These are phyloP conservation scores for Homarus americanus DNA, from an alignment of 1,140 invertebrate genomes.

Conservation along the genomic window DNA sequence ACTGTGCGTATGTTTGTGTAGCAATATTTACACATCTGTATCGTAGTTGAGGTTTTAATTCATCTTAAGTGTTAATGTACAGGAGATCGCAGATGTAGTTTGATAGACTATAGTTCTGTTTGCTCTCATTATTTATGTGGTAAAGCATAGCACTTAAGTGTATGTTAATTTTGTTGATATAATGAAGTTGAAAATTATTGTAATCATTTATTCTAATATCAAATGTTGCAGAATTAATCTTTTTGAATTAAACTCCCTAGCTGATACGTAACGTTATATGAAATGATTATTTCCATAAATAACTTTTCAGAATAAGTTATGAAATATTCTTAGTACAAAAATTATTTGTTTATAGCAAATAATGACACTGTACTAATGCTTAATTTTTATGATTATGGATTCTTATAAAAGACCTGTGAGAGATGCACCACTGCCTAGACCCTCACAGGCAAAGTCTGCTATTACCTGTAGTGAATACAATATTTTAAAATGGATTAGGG, in stretches of 20 bases:
- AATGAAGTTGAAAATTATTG: not conserved
- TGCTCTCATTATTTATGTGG: not conserved
- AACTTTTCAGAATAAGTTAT: too few species aligned
- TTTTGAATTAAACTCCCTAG: not conserved
- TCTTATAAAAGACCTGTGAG: too few species aligned
- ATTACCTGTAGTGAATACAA: too few species aligned
- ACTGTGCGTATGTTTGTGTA: not conserved
- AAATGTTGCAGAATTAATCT: not conserved
- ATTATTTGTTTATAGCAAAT: too few species aligned
- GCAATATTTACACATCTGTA: not conserved
- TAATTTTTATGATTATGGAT: too few species aligned
- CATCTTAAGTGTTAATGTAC: not conserved
- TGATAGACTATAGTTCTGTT: not conserved
- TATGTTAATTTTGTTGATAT: not conserved
- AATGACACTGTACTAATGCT: too few species aligned
- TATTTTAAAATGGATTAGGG: too few species aligned
- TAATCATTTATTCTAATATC: constrained; percentile 14
- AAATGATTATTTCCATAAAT: too few species aligned
- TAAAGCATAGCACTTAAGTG: not conserved
- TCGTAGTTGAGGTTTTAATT: not conserved
- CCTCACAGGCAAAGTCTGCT: too few species aligned
- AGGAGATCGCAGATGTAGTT: not conserved
- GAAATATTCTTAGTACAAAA: too few species aligned
- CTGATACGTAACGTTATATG: too few species aligned
- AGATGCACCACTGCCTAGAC: too few species aligned